Base-by-base conservation (phyloP, 2,888 invertebrate genomes). In the Heliothis peltigera region DNA sequence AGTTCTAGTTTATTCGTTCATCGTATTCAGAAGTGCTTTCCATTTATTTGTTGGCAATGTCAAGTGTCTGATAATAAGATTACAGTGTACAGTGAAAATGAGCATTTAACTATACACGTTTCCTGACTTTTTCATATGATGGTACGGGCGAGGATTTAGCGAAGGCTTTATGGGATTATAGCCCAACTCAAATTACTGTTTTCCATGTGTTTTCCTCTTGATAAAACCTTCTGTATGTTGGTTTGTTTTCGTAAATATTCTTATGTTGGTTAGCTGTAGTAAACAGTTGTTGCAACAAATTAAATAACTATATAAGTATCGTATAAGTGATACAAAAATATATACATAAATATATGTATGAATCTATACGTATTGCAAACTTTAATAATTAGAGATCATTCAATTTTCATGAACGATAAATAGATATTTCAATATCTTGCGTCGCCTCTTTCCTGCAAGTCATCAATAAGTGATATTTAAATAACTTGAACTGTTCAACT, bases 11-110 rank as follows among this genome's bases (percentile, higher is more conserved):
- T 46, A 75, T 48, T 19, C 21, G 15, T 22, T 21, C 21, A 39
- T 5, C 5, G 25, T 49, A 44, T 15, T 28, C 5, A 43, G 47
- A 43, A 35, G 35, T 43, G 49, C 47, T 17, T 28, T 60, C 22
- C 62, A 42, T 66, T 19, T 60, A 47, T 73, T 64, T 65, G 46
- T 49, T 44, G 46, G 46, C 46, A 4, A 63, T 48, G 58, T 56
- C 42, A 49, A 55, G 54, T 53, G 46, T 28, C 39, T 57, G 79
- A 74, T 73, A 78, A 43, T 46, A 39, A 48, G 60, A 57, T 78
- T 67, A 78, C 55, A 67, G 35, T 49, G n/a, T n/a, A n/a, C n/a
- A n/a, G n/a, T n/a, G n/a, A 48, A 64, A 73, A 78, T 74, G 60
- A 54, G 68, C 2, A 78, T 60, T 78, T 74, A 75, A 79, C 70